Evolutionary conservation across 2,888 invertebrate species (phyloP), one percentile per base, ranked within the genome.

Genomic region (Andrena minutula): DNA sequence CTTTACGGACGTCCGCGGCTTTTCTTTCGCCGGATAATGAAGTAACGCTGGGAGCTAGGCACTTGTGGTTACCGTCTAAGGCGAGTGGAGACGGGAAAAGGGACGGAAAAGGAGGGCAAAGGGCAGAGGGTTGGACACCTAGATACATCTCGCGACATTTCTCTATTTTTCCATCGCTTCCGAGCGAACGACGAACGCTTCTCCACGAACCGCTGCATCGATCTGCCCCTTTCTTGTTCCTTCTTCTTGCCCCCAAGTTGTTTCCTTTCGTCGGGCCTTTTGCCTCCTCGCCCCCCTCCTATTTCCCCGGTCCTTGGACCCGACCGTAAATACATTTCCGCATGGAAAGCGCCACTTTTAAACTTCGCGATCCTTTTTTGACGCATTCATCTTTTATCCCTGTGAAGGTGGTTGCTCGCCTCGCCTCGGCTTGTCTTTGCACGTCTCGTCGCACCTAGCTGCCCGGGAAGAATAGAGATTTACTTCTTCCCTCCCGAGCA

Each of bases 291-390:
- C 61, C 6, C 51, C 30, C 30, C 28, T 20, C 32, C 82, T 32
- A 68, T 77, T 73, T 82, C 71, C 78, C 74, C 64, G 47, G 5
- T 70, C 70, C 58, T 70, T 68, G 71, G 58, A 58, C 66, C 60
- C 23, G 26, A 58, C 47, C 72, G 63, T 84, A 84, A 87, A 86
- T 82, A 84, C 79, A 87, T 86, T 85, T 85, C 85, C 75, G 83
- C 73, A 71, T 77, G 73, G 82, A 75, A 78, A 85, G 73, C 75
- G 77, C 58, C 58, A 71, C 74, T 75, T 82, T 87, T 77, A 74
- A 87, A 84, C 82, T 77, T 72, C 58, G 72, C 79, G 70, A 64
- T 63, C 72, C 76, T 74, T 66, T 75, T 56, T 53, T 56, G 20
- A 75, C 51, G 74, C 69, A 73, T 75, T 87, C 79, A 79, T 84